These are phyloP conservation scores for Mixornis gularis DNA, from an alignment of 2,113 vertebrate genomes.

Conservation along the genomic window DNA sequence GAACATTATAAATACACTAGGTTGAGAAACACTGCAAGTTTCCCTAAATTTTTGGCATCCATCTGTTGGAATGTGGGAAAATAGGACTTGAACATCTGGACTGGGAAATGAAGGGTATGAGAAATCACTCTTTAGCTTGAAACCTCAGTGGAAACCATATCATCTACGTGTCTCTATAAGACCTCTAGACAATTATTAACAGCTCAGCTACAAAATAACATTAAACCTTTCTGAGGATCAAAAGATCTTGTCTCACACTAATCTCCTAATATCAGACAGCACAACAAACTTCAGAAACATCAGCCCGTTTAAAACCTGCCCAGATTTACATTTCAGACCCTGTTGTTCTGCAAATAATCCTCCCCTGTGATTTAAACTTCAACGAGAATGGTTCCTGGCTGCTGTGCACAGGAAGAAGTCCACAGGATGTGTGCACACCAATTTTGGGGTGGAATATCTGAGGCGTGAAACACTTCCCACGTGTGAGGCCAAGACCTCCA, in stretches of 20 bases:
- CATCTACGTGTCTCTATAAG: not conserved
- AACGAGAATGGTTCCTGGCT: conserved; percentile 2
- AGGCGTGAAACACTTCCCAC: not conserved
- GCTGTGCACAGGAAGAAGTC: not conserved
- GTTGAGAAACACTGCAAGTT: not conserved
- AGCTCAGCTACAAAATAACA: conserved; percentile 31
- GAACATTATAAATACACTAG: not conserved
- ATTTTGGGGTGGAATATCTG: not conserved
- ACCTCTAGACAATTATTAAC: conserved; percentile 36
- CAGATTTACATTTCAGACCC: conserved; percentile 33
- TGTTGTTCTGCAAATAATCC: conserved; percentile 40
- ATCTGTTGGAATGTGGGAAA: conserved; percentile 1
- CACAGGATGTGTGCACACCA: not conserved
- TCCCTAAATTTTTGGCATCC: conserved; percentile 11
- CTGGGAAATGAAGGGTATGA: not conserved
- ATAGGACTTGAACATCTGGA: conserved; percentile 37
- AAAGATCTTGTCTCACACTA: conserved; percentile 29
- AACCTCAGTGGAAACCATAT: not conserved
- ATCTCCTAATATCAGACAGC: not conserved
- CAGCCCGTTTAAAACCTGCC: conserved; percentile 7
- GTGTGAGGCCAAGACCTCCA: not conserved
- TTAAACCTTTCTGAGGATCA: conserved; percentile 12
- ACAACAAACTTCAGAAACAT: not conserved
- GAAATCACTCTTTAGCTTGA: conserved; percentile 18
- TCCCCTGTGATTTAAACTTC: conserved; percentile 25